Base-by-base conservation (phyloP, 2,797 vertebrate species). In the Ctenopoma multispine region DNA sequence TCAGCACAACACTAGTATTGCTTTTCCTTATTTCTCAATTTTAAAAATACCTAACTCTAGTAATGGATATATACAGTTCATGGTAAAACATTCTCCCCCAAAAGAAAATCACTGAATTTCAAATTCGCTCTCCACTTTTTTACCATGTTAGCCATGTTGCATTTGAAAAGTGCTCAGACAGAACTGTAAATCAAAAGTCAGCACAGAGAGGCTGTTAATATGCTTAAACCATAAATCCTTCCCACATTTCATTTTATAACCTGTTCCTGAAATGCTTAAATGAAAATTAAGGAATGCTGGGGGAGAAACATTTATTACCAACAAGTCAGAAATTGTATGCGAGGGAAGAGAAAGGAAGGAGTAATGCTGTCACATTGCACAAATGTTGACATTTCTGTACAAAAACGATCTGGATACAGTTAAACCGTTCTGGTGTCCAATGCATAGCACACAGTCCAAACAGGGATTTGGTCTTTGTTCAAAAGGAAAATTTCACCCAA, bases 221-320 rank as follows among this genome's bases (percentile, higher is more conserved):
- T 20, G 69, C 69, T 72, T 24, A 13, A 67, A 76, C 36, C 34
- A 23, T 72, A n/a, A 53, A 64, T 61, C 41, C 64, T 53, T 29
- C 56, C 64, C 62, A 59, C 13, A 78, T 71, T 68, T 69, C 18
- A 62, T 34, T 38, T 49, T 59, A 48, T 1, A 59, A 48, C 21
- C 15, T 8, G 10, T 20, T 72, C 57, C 66, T 48, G 41, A 65
- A 68, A 72, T 31, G 41, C 40, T 46, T 18, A 27, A 53, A 82
- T 63, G 72, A 65, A 61, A 82, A 81, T 77, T 46, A 69, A 87
- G 82, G 82, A 14, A 63, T 5, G 11, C 46, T 13, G 31, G 48
- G 75, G 65, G 68, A 73, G 61, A 88, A 69, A 90, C 75, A 69
- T 92, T 91, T 90, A 90, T 89, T 86, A 85, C 72, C 83, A 81